Evolutionary conservation across 2,797 vertebrate species (phyloP), one percentile per base, ranked within the genome.

Genomic region (Lates japonicus): DNA sequence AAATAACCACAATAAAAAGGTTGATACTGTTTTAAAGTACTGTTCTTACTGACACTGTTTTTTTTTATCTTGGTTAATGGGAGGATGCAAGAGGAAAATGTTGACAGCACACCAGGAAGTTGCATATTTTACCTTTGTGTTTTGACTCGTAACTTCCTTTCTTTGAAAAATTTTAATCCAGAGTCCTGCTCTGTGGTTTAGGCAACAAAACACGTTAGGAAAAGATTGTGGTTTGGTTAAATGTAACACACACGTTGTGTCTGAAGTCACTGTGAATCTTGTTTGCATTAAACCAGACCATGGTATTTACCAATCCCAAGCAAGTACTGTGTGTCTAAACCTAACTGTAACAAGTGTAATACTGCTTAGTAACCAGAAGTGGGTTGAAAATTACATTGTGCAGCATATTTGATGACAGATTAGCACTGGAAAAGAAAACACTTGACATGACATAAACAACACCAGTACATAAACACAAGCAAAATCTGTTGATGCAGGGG

Each of bases 381-480:
- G 25, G 25, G 25, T 29, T 29, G 25, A 29, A 29, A 2, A 29
- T 29, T 29, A 29, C 25, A n/a, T n/a, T n/a, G n/a, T n/a, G n/a
- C n/a, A n/a, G n/a, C n/a, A n/a, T n/a, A n/a, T n/a, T n/a, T n/a
- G n/a, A n/a, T n/a, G n/a, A n/a, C n/a, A n/a, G n/a, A n/a, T n/a
- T n/a, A n/a, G n/a, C n/a, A 12, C 4, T n/a, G 3, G 1, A 10
- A 58, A 29, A 42, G 19, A 49, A 5, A 7, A 29, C 31, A 16
- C 42, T 48, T 65, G 48, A 61, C 66, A 16, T 42, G 37, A n/a
- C 22, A 42, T 57, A 2, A 69, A 72, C 41, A 62, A 31, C 12
- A 1, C 25, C 11, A 42, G 31, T 3, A 39, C 46, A 16, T 54
- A 20, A 68, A 66, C 33, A 60, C 9, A 14, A 1, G 25, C 4